Evolutionary conservation across 1,140 invertebrate species (phyloP).

Genomic region (Sesamia nonagrioides): DNA sequence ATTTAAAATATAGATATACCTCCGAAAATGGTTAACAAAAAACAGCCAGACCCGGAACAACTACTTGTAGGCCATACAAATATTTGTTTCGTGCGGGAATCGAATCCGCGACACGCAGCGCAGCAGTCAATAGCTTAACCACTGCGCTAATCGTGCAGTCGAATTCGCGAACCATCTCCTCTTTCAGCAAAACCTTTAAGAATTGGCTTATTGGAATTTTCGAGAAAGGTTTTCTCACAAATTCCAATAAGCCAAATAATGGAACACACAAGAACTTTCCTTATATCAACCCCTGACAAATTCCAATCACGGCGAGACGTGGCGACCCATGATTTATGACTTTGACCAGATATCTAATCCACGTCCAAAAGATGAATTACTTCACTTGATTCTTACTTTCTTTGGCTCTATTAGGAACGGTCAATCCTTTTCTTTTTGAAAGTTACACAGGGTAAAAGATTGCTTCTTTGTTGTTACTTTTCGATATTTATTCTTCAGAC

Average conservation of each 20-base stretch:
- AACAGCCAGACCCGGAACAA: too few relatives aligned
- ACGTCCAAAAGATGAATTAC: slow-evolving; percentile 45
- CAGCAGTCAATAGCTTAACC: too few relatives aligned
- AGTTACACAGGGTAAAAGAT: not conserved
- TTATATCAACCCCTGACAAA: not conserved
- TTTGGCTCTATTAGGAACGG: slow-evolving; percentile 18
- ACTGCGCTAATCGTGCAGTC: too few relatives aligned
- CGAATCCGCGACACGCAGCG: too few relatives aligned
- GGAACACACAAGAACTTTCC: not conserved
- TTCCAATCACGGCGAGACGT: slow-evolving; percentile 33
- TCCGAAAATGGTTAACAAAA: too few relatives aligned
- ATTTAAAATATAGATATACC: too few relatives aligned
- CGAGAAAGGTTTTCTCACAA: not conserved
- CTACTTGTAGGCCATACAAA: too few relatives aligned
- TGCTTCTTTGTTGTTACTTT: not conserved
- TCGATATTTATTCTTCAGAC: too few relatives aligned
- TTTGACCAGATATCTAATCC: slow-evolving; percentile 11
- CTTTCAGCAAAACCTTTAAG: too few relatives aligned
- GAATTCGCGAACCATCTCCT: too few relatives aligned
- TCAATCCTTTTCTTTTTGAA: slow-evolving; percentile 11
- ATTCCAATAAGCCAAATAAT: not conserved
- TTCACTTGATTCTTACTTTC: slow-evolving; percentile 23
- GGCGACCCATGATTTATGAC: slow-evolving; percentile 61
- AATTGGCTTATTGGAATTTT: not conserved
- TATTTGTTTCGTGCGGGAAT: too few relatives aligned